Percentiles rank a stretch among this genome's conserved stretches.
Conservation (phyloP, 2,113 vertebrate species). For the Aphyosemion australe region DNA sequence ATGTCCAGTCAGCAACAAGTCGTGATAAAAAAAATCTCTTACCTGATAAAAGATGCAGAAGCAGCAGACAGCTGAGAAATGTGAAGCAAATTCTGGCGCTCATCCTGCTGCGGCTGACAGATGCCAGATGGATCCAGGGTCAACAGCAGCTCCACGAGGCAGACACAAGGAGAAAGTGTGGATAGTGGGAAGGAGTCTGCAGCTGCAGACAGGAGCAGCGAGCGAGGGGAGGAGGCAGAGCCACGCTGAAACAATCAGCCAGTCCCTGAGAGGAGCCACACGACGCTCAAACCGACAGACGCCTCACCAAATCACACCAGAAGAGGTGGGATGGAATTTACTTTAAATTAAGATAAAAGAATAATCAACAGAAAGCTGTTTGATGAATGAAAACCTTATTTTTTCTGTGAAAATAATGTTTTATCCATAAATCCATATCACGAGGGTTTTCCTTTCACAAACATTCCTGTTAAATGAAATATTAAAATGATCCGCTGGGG, state of each 20-base stretch:
- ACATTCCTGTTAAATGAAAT: neutral
- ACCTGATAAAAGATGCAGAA: slow-evolving; percentile 69
- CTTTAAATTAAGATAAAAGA: neutral
- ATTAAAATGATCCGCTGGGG: slow-evolving; percentile 1
- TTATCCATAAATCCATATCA: too few relatives aligned
- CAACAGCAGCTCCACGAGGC: slow-evolving; percentile 22
- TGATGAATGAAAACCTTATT: neutral
- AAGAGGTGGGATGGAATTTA: neutral
- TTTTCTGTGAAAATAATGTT: neutral
- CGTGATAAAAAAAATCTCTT: slow-evolving; percentile 43
- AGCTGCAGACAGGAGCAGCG: slow-evolving; percentile 28
- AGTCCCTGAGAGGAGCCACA: slow-evolving; percentile 28
- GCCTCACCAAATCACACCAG: neutral
- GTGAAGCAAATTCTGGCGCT: slow-evolving; percentile 32
- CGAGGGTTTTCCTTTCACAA: neutral
- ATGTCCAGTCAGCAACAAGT: slow-evolving; percentile 66
- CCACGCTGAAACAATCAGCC: slow-evolving; percentile 9
- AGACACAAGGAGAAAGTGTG: slow-evolving; percentile 49
- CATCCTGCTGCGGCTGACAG: slow-evolving; percentile 58
- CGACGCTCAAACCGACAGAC: neutral
- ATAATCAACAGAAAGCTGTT: neutral
- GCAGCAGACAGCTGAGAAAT: slow-evolving; percentile 32
- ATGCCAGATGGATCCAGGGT: slow-evolving; percentile 36
- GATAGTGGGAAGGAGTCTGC: slow-evolving; percentile 35
- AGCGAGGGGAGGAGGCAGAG: slow-evolving; percentile 43